Base-by-base conservation (phyloP, 2,888 invertebrate genomes). In the Nymphalis polychloros region DNA sequence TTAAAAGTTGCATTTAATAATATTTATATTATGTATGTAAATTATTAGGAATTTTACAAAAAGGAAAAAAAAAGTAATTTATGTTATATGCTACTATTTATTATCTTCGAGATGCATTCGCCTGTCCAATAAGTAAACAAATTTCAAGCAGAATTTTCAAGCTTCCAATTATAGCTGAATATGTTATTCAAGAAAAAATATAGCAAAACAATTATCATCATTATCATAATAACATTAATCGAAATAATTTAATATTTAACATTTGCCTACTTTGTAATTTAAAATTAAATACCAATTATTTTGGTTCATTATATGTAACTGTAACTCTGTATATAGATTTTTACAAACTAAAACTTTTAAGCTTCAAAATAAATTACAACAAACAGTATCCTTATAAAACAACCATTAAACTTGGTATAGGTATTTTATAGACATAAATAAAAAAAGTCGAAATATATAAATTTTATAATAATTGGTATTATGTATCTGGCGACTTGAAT, bases 111-210 rank as follows among this genome's bases (percentile, higher is more conserved):
- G 50, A 50, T 16, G n/a, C 10, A 52, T 35, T 63, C 62, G 67
- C 62, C 69, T 67, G 66, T 53, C 49, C 23, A 20, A 67, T 69
- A 35, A 63, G 77, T 78, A 73, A 76, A 76, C 77, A 50, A 27
- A 50, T 48, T 47, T 27, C 1, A 47, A 50, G 57, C 67, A 63
- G 57, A 67, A n/a, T n/a, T n/a, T n/a, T n/a, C n/a, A n/a, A 63
- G 63, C 31, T 55, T 55, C 50, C 50, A 60, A 60, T 41, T 19
- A 60, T n/a, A 16, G 27, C 13, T 27, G 17, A 27, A 48, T 47
- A 27, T 48, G 6, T 47, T 47, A 20, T n/a, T 48, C 27, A 23
- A 48, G 17, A 48, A 60, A 48, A 47, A 7, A 47, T 48, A 47
- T 41, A 41, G 13, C 41, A 20, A 20, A 19, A 59, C 41, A 46